phyloP scores from a whole-genome alignment of 1,140 invertebrate genomes.

The Epicauta chinensis region DNA sequence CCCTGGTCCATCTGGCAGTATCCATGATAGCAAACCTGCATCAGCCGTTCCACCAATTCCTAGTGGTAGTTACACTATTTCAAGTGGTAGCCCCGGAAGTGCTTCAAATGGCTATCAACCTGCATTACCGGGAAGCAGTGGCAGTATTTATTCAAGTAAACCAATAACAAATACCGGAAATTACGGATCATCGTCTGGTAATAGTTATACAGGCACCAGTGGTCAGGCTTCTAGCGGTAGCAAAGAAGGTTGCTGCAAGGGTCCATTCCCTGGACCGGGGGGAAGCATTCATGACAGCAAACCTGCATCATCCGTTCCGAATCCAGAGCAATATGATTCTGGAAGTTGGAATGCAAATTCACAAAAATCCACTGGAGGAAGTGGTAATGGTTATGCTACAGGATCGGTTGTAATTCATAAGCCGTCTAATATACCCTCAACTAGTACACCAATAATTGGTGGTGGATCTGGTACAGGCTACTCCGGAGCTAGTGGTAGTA shows the following conservation, averaged over 20 bases:
- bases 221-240: background rate
- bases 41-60: slow-evolving; percentile 2
- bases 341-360: too few species aligned
- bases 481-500: too few species aligned
- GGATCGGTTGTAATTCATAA: too few species aligned
- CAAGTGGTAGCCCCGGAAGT: too few species aligned
- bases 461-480: too few species aligned
- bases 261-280: slow-evolving; percentile 12
- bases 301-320: slow-evolving; percentile 10
- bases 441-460: too few species aligned
- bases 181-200: background rate
- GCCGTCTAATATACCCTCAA: too few species aligned
- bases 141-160: slow-evolving; percentile 17
- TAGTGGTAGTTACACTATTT: too few species aligned
- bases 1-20: slow-evolving; percentile 6
- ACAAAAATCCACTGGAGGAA: background rate
- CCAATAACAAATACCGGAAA: background rate
- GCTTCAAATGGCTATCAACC: background rate
- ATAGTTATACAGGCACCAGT: too few species aligned
- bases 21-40: slow-evolving; percentile 10
- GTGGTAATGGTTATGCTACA: background rate
- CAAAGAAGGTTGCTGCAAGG: slow-evolving; percentile 7
- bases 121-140: slow-evolving; percentile 11
- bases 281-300: slow-evolving; percentile 10
- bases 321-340: background rate